Evolutionary conservation across 2,113 vertebrate species (phyloP), one percentile per base, ranked within the genome.

Genomic region (Myotis davidii): DNA sequence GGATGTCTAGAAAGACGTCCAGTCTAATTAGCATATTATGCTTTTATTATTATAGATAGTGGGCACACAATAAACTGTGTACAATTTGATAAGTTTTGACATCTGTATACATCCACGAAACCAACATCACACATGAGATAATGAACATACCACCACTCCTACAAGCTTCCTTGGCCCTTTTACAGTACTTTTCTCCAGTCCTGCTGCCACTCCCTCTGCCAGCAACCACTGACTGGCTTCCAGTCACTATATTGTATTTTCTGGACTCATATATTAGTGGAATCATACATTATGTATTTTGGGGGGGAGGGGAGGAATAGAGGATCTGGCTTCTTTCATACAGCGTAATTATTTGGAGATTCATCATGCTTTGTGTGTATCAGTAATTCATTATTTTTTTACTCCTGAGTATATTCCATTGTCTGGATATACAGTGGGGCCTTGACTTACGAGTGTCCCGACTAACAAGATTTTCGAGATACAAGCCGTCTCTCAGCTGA

Each of bases 301-400:
- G 1, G 7, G 12, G 0, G 20, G 0, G 0, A 9, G 12, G 0
- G 18, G 6, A 0, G 6, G 27, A 23, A 59, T 0, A 25, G 27
- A 25, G 5, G 20, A 2, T 59, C 70, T 83, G 45, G 13, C 21
- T 95, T 39, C 45, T 92, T 83, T 39, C 13, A 67, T 11, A 27
- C 2, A 64, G 34, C 7, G 39, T 74, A 54, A 61, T 74, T 85
- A 88, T 74, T 50, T 93, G 23, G 50, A 56, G 12, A 81, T n/a
- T 77, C 9, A 52, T 45, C 20, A 14, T 45, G 70, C n/a, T 12
- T 9, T 72, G 6, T 56, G 14, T 59, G 21, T 65, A 70, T 67
- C 69, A 29, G 7, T 82, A 16, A 84, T 11, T 67, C 7, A 2
- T 74, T 61, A 54, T 25, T 79, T 97, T 97, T 76, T 88, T 87